These are phyloP conservation scores for Spialia ferax DNA, from an alignment of 2,888 invertebrate species.

Conservation along the genomic window DNA sequence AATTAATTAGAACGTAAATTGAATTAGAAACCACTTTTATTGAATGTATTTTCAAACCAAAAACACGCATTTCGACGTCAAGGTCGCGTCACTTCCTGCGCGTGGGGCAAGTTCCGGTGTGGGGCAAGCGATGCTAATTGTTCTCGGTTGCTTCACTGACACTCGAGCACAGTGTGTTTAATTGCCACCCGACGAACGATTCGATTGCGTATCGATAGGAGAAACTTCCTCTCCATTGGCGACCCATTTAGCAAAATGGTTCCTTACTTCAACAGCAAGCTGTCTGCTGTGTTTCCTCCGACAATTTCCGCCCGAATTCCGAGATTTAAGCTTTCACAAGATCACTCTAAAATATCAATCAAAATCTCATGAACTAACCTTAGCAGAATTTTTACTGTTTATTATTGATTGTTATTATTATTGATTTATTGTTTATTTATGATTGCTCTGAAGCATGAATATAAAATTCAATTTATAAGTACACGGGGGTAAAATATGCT, in stretches of 20 bases:
- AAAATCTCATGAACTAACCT: too few relatives aligned
- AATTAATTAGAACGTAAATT: background rate
- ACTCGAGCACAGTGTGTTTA: conserved; percentile 55
- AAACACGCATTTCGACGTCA: conserved; percentile 61
- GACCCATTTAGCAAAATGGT: conserved; percentile 38
- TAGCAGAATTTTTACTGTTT: too few relatives aligned
- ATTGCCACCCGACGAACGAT: conserved; percentile 48
- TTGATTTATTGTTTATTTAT: too few relatives aligned
- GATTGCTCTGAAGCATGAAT: too few relatives aligned
- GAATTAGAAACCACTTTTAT: conserved; percentile 56
- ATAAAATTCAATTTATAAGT: too few relatives aligned
- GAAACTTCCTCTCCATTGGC: conserved; percentile 32
- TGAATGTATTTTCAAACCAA: conserved; percentile 39
- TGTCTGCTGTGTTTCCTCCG: conserved; percentile 31
- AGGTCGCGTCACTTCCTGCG: conserved; percentile 74
- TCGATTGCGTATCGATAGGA: conserved; percentile 41
- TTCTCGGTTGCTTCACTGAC: conserved; percentile 58
- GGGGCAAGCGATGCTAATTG: conserved; percentile 71
- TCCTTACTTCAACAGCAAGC: conserved; percentile 23
- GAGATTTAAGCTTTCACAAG: conserved; percentile 26
- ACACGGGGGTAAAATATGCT: too few relatives aligned
- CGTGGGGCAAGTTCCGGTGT: conserved; percentile 78
- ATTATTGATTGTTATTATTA: too few relatives aligned
- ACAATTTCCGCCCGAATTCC: conserved; percentile 21
- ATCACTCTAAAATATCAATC: background rate